These are phyloP conservation scores for Drosophila buzzatii DNA, from an alignment of 2,888 invertebrate genomes.

Conservation along the genomic window DNA sequence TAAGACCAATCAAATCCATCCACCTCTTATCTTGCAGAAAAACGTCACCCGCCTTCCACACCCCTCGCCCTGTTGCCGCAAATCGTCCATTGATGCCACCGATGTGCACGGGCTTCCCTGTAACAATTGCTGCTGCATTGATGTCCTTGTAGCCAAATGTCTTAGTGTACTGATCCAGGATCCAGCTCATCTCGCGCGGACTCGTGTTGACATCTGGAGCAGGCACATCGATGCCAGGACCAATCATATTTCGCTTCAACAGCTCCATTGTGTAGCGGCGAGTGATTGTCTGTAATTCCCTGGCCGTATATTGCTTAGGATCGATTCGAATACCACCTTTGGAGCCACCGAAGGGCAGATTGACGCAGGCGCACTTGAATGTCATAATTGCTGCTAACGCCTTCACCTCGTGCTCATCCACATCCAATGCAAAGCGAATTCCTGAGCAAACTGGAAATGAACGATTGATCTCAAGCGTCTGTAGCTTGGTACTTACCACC, in stretches of 20 bases:
- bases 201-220: slow-evolving; percentile 99
- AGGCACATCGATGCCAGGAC: slow-evolving; percentile 99
- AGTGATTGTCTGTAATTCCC: slow-evolving; percentile 98
- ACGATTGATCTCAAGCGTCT: slow-evolving; percentile 88
- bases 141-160: slow-evolving; percentile 97
- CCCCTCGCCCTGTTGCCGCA: slow-evolving; percentile 98
- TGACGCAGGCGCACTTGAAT: slow-evolving; percentile 99
- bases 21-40: slow-evolving; percentile 97
- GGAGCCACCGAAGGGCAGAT: slow-evolving; percentile 99
- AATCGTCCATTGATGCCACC: slow-evolving; percentile 99
- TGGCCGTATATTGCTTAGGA: slow-evolving; percentile 95
- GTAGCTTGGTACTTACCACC: slow-evolving; percentile 81
- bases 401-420: slow-evolving; percentile 97
- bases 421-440: slow-evolving; percentile 97
- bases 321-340: slow-evolving; percentile 98
- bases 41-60: slow-evolving; percentile 97
- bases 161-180: slow-evolving; percentile 98
- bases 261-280: slow-evolving; percentile 97
- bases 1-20: slow-evolving; percentile 95
- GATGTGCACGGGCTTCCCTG: slow-evolving; percentile 98
- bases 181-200: slow-evolving; percentile 99
- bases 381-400: slow-evolving; percentile 99
- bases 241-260: slow-evolving; percentile 93
- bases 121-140: slow-evolving; percentile 98
- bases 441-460: slow-evolving; percentile 87